Evolutionary conservation across 2,797 vertebrate species (phyloP).

Genomic region (Podarcis siculus): DNA sequence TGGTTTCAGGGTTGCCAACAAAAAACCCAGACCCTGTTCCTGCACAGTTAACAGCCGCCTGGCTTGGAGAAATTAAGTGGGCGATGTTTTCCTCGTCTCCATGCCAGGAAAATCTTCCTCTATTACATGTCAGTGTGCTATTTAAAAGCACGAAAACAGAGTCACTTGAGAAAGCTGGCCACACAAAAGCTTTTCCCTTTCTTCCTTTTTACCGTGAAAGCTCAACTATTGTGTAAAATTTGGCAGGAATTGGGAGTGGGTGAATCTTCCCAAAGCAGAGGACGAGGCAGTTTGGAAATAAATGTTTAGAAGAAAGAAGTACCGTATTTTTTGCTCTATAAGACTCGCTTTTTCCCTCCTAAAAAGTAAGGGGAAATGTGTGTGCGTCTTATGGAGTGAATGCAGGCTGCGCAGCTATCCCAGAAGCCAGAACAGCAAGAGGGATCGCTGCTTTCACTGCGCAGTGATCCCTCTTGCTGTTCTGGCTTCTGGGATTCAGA

Average conservation of each 20-base stretch:
- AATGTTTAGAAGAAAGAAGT: neutral
- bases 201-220: neutral
- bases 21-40: neutral
- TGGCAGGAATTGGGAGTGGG: neutral
- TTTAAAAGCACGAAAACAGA: neutral
- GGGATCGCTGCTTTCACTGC: too few relatives aligned
- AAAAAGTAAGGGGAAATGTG: too few relatives aligned
- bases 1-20: neutral
- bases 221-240: neutral
- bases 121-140: neutral
- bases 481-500: too few relatives aligned
- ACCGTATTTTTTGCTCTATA: too few relatives aligned
- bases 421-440: too few relatives aligned
- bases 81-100: neutral
- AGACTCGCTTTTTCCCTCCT: too few relatives aligned
- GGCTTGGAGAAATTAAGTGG: neutral
- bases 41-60: neutral
- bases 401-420: too few relatives aligned
- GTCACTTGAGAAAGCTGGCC: neutral
- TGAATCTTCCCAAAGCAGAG: neutral
- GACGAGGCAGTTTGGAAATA: neutral
- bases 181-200: neutral
- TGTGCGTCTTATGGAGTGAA: too few relatives aligned
- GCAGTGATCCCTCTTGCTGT: too few relatives aligned
- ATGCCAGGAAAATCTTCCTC: conserved; percentile 8